Conservation (phyloP, 1,140 invertebrate species). For the Diabrotica virgifera region DNA sequence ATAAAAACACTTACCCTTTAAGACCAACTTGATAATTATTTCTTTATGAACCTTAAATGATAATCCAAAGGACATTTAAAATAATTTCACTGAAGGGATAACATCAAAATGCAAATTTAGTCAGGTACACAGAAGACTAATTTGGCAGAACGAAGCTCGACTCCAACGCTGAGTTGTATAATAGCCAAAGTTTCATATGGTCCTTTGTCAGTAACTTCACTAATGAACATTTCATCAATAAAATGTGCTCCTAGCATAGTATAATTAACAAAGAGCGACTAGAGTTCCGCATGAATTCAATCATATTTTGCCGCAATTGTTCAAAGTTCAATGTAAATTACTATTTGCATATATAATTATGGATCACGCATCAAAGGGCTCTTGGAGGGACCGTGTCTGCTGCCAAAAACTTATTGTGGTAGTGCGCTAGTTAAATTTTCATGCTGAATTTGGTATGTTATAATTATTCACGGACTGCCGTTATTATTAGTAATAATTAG, state of each 20-base stretch:
- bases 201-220: conserved; percentile 20
- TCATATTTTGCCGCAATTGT: conserved; percentile 40
- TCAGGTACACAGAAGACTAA: conserved; percentile 18
- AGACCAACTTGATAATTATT: neutral
- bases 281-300: conserved; percentile 28
- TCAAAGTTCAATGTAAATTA: conserved; percentile 40
- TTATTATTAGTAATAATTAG: no score
- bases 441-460: neutral
- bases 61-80: neutral
- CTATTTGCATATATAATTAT: conserved; percentile 42
- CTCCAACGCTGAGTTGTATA: conserved; percentile 5
- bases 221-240: conserved; percentile 24
- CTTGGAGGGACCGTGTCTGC: conserved; percentile 6
- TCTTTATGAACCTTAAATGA: neutral
- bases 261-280: conserved; percentile 31
- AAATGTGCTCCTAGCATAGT: conserved; percentile 18
- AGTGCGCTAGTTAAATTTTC: conserved; percentile 4
- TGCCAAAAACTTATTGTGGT: conserved; percentile 16
- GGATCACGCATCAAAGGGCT: conserved; percentile 33
- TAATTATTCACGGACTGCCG: no score
- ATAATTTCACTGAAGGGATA: no score
- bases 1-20: neutral
- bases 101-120: conserved; percentile 19
- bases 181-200: conserved; percentile 21
- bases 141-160: neutral